Evolutionary conservation across 2,888 invertebrate genomes (phyloP).

Genomic region (Pyrocoelia pectoralis): DNA sequence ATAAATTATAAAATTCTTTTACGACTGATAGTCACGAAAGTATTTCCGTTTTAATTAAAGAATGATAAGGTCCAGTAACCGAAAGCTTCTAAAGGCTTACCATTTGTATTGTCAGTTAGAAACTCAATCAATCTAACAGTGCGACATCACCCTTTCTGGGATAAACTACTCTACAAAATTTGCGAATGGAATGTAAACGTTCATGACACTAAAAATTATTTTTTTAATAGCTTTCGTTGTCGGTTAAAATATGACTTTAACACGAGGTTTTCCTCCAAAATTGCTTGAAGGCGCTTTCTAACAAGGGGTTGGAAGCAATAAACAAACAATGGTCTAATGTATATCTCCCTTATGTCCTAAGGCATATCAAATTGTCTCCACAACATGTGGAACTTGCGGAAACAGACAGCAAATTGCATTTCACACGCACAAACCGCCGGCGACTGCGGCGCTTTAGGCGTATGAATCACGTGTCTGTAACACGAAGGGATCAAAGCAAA

Average conservation of each 20-base stretch:
- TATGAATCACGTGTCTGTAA: constrained; percentile 28
- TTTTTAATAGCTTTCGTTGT: no score
- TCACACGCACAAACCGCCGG: constrained; percentile 31
- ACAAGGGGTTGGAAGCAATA: constrained; percentile 21
- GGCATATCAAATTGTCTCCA: constrained; percentile 32
- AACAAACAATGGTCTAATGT: constrained; percentile 28
- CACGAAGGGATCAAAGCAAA: constrained; percentile 27
- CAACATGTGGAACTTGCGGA: constrained; percentile 27
- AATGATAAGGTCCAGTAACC: no score
- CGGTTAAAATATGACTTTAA: constrained; percentile 23
- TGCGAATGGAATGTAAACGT: no score
- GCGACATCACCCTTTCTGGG: no score
- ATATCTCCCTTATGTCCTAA: constrained; percentile 19
- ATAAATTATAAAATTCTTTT: no score
- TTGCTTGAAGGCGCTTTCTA: constrained; percentile 11
- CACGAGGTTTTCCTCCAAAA: constrained; percentile 15
- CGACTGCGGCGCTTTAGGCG: constrained; percentile 30
- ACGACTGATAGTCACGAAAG: no score
- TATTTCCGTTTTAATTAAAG: no score
- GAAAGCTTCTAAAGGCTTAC: no score
- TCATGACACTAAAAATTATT: no score
- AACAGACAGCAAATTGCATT: constrained; percentile 34
- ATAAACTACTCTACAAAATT: no score
- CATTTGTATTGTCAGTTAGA: no score
- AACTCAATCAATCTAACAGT: no score